These are phyloP conservation scores for Porites evermanni DNA, from an alignment of 92 coral and sea anemone genomes.

Conservation along the genomic window DNA sequence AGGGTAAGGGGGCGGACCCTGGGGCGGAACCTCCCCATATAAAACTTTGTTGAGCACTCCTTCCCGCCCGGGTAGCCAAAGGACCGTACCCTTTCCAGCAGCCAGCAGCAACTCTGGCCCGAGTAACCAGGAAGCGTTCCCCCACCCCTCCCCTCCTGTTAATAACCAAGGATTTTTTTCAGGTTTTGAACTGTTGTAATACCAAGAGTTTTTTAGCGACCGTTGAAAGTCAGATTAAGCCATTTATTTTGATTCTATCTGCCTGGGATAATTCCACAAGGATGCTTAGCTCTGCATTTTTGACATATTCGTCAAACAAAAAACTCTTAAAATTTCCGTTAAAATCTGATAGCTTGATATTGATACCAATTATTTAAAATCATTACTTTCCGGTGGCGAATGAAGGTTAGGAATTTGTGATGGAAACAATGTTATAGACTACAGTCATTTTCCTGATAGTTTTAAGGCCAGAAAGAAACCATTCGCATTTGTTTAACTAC, in stretches of 20 bases:
- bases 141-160: no score
- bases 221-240: neutral
- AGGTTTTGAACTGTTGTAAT: no score
- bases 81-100: no score
- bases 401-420: neutral
- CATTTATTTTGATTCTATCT: neutral
- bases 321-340: neutral
- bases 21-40: no score
- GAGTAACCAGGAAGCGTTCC: no score
- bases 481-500: neutral
- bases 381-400: neutral
- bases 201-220: neutral
- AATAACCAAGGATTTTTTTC: no score
- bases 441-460: neutral
- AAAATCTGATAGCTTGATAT: neutral
- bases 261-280: neutral
- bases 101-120: no score
- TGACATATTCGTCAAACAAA: neutral
- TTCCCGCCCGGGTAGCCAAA: no score
- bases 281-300: neutral
- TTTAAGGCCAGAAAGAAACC: neutral
- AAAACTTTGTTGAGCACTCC: no score
- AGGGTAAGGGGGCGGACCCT: no score
- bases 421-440: neutral
- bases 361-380: neutral